phyloP scores from a whole-genome alignment of 2,797 vertebrate genomes.

The Arnoldichthys spilopterus region DNA sequence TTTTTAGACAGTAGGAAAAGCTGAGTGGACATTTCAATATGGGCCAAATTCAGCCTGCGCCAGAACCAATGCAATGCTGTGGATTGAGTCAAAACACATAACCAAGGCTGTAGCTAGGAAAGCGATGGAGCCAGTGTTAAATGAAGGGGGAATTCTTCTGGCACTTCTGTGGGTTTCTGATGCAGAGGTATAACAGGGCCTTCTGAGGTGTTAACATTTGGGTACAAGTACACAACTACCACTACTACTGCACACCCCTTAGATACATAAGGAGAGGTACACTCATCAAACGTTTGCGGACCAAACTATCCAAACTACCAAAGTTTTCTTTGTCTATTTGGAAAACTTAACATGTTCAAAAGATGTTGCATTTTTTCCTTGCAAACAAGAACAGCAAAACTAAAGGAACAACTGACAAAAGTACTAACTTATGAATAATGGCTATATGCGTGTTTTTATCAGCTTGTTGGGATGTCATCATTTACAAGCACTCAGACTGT shows the following conservation, averaged over 20 bases:
- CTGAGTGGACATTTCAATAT: slow-evolving; percentile 23
- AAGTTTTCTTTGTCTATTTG: no score
- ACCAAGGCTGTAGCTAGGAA: slow-evolving; percentile 7
- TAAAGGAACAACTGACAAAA: neutral
- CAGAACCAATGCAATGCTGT: neutral
- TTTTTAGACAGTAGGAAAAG: slow-evolving; percentile 30
- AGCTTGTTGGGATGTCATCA: neutral
- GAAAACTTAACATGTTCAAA: no score
- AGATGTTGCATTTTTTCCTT: no score
- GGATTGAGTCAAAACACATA: neutral
- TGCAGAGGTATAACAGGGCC: neutral
- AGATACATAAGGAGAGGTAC: neutral
- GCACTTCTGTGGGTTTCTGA: neutral
- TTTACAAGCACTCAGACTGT: no score
- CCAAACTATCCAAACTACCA: neutral
- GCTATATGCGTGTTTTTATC: neutral
- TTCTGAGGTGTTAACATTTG: neutral
- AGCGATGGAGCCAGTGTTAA: neutral
- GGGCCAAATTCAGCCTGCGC: slow-evolving; percentile 3
- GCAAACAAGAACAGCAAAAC: neutral
- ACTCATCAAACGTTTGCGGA: neutral
- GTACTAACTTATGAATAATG: neutral
- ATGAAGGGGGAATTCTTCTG: neutral
- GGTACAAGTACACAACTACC: neutral
- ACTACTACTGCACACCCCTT: neutral